These are phyloP conservation scores for Boloria euphrosyne DNA, from an alignment of 2,888 invertebrate species.

Conservation along the genomic window DNA sequence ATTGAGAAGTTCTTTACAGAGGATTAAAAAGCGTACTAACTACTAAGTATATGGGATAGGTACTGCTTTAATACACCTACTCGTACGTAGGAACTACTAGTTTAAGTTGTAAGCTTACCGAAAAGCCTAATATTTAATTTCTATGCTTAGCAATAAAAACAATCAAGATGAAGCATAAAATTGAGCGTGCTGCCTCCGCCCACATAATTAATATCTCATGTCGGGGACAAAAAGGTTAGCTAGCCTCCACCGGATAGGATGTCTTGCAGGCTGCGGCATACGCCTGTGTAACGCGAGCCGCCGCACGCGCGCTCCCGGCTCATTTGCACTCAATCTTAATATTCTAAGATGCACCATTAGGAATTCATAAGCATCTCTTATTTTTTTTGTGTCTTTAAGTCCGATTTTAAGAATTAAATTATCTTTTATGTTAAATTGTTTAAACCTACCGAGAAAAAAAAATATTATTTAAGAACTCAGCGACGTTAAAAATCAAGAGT, in stretches of 20 bases:
- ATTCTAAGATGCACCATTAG: slow-evolving; percentile 74
- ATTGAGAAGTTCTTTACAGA: no score
- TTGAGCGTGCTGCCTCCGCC: slow-evolving; percentile 71
- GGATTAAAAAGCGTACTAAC: no score
- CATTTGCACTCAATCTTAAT: slow-evolving; percentile 68
- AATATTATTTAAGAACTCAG: no score
- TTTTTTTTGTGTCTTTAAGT: slow-evolving; percentile 44
- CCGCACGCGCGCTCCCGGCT: slow-evolving; percentile 55
- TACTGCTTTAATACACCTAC: no score
- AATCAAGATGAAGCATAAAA: slow-evolving; percentile 46
- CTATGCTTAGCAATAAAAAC: background rate
- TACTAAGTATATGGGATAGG: no score
- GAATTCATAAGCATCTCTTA: slow-evolving; percentile 63
- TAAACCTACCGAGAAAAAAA: no score
- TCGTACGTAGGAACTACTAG: no score
- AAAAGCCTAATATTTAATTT: no score
- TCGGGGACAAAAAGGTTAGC: slow-evolving; percentile 58
- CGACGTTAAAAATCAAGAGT: no score
- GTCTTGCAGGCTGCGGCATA: slow-evolving; percentile 55
- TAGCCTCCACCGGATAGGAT: slow-evolving; percentile 15
- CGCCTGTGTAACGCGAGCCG: slow-evolving; percentile 67
- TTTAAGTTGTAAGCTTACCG: no score
- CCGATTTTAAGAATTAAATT: slow-evolving; percentile 24
- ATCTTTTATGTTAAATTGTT: no score
- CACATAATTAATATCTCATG: slow-evolving; percentile 76